Percentiles rank a stretch among this genome's conserved stretches.
Conservation (phyloP, 2,888 invertebrate genomes). For the Scaptomyza parva region DNA sequence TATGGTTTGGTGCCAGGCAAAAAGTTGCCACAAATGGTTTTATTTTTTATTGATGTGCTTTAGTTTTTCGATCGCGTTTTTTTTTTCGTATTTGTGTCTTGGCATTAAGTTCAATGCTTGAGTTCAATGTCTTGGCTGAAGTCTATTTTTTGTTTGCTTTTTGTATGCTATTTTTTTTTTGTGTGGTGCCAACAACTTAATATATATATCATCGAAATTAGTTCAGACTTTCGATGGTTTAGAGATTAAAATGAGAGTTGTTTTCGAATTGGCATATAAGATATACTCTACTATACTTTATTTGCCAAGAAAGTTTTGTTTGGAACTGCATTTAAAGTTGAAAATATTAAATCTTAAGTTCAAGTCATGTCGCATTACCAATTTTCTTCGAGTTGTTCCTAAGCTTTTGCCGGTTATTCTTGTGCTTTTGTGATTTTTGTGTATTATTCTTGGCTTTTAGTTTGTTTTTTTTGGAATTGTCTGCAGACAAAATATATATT, state of each 20-base stretch:
- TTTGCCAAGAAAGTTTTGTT: no score
- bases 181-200: constrained; percentile 18
- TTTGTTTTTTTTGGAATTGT: constrained; percentile 27
- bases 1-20: constrained; percentile 47
- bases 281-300: no score
- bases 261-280: background rate
- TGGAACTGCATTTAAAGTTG: background rate
- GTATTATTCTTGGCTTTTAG: constrained; percentile 11
- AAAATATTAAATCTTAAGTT: constrained; percentile 25
- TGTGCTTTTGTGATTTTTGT: constrained; percentile 6
- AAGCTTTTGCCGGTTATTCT: constrained; percentile 32
- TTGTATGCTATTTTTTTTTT: background rate
- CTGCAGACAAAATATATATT: constrained; percentile 48
- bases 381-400: constrained; percentile 29
- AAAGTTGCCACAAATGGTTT: constrained; percentile 72
- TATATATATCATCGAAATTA: constrained; percentile 40
- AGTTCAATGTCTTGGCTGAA: constrained; percentile 59
- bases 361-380: constrained; percentile 48
- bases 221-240: constrained; percentile 31
- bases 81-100: constrained; percentile 6
- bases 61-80: constrained; percentile 21
- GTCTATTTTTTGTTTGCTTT: constrained; percentile 17
- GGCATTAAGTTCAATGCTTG: constrained; percentile 59
- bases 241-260: constrained; percentile 17
- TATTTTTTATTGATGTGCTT: constrained; percentile 1